Conservation (phyloP, 2,113 vertebrate species). For the Nyctereutes procyonoides region DNA sequence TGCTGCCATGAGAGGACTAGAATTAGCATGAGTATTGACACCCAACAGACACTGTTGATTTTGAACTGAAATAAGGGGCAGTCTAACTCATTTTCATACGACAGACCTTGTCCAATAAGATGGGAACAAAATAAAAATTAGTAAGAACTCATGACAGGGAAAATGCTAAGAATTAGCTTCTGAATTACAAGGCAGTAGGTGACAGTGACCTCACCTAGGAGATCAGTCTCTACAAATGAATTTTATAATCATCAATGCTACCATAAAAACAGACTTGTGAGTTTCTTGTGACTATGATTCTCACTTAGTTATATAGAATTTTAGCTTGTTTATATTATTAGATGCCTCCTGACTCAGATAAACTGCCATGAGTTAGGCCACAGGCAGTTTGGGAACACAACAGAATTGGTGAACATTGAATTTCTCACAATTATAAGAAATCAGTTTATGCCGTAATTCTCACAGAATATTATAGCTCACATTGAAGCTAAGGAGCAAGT, state of each 20-base stretch:
- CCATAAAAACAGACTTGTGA: background rate
- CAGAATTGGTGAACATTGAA: background rate
- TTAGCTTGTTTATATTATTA: slow-evolving; percentile 35
- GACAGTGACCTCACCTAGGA: background rate
- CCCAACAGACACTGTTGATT: background rate
- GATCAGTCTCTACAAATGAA: background rate
- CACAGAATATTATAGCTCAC: background rate
- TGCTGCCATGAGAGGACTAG: background rate
- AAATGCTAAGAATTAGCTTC: background rate
- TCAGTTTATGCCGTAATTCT: background rate
- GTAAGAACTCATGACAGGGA: background rate
- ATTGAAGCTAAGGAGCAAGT: background rate
- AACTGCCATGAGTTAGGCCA: background rate
- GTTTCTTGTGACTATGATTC: background rate
- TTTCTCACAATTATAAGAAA: background rate
- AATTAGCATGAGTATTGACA: background rate
- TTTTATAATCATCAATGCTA: background rate
- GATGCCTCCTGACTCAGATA: background rate
- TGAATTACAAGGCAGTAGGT: background rate
- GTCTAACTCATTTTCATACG: background rate
- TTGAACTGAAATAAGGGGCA: background rate
- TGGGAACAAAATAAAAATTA: background rate
- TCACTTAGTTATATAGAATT: background rate
- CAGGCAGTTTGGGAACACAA: slow-evolving; percentile 30
- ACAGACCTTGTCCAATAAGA: background rate